Base-by-base conservation (phyloP, 2,113 vertebrate species). In the Crotalus tigris region DNA sequence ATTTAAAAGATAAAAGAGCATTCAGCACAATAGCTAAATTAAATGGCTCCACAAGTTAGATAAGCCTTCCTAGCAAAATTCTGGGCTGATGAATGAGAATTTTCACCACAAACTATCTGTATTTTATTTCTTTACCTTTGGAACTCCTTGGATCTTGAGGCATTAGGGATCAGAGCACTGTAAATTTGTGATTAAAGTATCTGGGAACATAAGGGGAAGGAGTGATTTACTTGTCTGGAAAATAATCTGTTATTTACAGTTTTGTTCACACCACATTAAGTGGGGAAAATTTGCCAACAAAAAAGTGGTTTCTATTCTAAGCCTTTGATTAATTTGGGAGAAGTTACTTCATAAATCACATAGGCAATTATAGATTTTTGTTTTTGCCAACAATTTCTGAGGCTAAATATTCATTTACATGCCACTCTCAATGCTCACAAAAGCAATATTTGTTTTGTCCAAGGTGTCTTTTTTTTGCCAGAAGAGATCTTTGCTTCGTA, bases 161-260 rank as follows among this genome's bases (percentile, higher is more conserved):
- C 94, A 93, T 86, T 57, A 91, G 94, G 93, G 93, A 94, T 92
- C 89, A 95, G 92, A 93, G 91, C 0, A 19, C 81, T 85, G 88
- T 81, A 94, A 93, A 55, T 93, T 29, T 86, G 90, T 93, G 88
- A 94, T 94, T 93, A 93, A 93, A 95, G 81, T 92, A 12, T 93
- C 94, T 92, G 93, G 61, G 93, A 96, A 90, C 91, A 86, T 94
- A 94, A 95, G 92, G 91, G 92, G 89, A 90, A 92, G 91, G 59
- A 94, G 90, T 93, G 93, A 0, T 0, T 69, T 95, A 81, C 69
- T 93, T 96, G 91, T 57, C 93, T 96, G 1, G 0, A 88, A 96
- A 92, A 90, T 69, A 94, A 96, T 95, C 95, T 97, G 92, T 97
- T 97, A 97, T 96, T 96, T 97, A 96, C 94, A 95, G 93, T 95